A percentile compares a stretch with the other conserved stretches of the same genome.
Conservation (phyloP, 1,140 invertebrate species). For the Trigoniulus corallinus region DNA sequence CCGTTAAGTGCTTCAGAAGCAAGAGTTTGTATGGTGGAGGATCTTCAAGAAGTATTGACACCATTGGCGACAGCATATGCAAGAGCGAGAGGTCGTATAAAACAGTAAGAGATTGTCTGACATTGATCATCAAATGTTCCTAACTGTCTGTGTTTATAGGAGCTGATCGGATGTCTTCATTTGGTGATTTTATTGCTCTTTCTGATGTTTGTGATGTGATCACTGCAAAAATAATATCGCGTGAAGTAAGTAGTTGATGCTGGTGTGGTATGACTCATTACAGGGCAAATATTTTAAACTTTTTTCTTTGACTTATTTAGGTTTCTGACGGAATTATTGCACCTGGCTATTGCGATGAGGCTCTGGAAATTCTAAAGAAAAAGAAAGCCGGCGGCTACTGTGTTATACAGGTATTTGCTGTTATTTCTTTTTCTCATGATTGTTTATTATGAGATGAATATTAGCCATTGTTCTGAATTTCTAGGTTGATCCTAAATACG, state of each 20-base stretch:
- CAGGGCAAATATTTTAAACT: background rate
- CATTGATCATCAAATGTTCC: background rate
- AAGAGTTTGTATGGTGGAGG: slow-evolving; percentile 83
- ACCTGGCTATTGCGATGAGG: slow-evolving; percentile 68
- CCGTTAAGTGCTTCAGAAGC: slow-evolving; percentile 55
- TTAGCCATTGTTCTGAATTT: slow-evolving; percentile 7
- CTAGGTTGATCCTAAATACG: slow-evolving; percentile 75
- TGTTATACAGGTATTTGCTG: slow-evolving; percentile 46
- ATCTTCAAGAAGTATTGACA: slow-evolving; percentile 52
- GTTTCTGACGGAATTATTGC: slow-evolving; percentile 97
- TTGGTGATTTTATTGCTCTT: slow-evolving; percentile 92
- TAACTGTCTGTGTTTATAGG: slow-evolving; percentile 31
- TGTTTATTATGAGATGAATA: too few species aligned
- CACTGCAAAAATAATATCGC: slow-evolving; percentile 56
- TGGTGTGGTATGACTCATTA: background rate
- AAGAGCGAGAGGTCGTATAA: slow-evolving; percentile 47
- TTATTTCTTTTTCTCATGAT: too few species aligned
- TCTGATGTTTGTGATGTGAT: slow-evolving; percentile 77
- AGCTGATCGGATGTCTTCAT: slow-evolving; percentile 97
- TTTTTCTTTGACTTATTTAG: slow-evolving; percentile 17
- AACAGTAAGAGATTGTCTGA: slow-evolving; percentile 13
- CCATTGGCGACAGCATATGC: slow-evolving; percentile 90
- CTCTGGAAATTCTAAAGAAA: slow-evolving; percentile 74
- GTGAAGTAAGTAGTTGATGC: slow-evolving; percentile 32
- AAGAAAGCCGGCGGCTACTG: slow-evolving; percentile 93